Conservation (phyloP, 2,888 invertebrate species). For the Camptogramma bilineatum region DNA sequence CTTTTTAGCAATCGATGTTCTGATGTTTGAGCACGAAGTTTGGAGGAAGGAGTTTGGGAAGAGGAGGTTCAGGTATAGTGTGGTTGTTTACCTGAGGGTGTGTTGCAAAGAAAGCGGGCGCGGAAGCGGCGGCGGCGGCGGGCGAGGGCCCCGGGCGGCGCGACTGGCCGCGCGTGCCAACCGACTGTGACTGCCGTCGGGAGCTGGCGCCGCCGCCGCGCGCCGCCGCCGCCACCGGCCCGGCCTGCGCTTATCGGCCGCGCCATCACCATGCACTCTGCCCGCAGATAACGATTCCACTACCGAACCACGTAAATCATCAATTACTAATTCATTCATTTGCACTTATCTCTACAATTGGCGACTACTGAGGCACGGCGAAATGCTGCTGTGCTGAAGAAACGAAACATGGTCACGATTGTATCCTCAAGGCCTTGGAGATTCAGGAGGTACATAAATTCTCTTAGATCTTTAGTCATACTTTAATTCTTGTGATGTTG, state of each 20-base stretch:
- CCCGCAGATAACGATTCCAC: slow-evolving; percentile 68
- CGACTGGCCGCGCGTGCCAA: slow-evolving; percentile 80
- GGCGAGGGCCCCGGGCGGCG: slow-evolving; percentile 71
- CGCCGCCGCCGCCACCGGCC: slow-evolving; percentile 47
- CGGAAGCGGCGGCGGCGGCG: slow-evolving; percentile 60
- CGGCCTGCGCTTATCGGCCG: slow-evolving; percentile 76
- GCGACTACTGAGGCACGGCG: background rate
- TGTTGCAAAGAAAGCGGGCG: slow-evolving; percentile 60
- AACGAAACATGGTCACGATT: no score
- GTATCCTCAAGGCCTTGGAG: no score
- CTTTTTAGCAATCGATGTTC: slow-evolving; percentile 50
- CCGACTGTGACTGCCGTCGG: slow-evolving; percentile 73
- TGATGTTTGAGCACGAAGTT: slow-evolving; percentile 56
- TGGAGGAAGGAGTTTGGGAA: slow-evolving; percentile 39
- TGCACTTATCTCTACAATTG: slow-evolving; percentile 6
- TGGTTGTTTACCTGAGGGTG: slow-evolving; percentile 75
- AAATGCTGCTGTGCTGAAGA: no score
- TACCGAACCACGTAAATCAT: slow-evolving; percentile 41
- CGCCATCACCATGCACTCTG: slow-evolving; percentile 67
- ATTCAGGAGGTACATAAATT: no score
- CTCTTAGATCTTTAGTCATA: no score
- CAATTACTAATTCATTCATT: slow-evolving; percentile 25
- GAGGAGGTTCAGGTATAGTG: slow-evolving; percentile 38
- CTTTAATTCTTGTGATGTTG: no score
- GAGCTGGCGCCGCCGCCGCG: slow-evolving; percentile 48